These are phyloP conservation scores for Oncorhynchus gorbuscha DNA, from an alignment of 2,113 vertebrate genomes.

Conservation along the genomic window DNA sequence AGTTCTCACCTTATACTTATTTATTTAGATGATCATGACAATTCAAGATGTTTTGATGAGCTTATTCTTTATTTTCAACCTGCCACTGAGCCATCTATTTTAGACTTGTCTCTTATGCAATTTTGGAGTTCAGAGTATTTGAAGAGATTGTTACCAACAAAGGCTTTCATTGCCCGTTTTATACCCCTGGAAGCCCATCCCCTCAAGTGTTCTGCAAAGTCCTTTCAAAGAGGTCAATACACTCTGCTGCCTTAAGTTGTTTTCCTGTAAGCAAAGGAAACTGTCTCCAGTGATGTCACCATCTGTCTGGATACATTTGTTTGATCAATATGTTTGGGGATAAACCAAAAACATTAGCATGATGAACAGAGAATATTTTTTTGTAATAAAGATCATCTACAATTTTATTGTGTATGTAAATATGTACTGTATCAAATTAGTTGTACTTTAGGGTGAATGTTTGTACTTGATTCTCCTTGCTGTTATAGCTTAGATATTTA, in stretches of 20 bases:
- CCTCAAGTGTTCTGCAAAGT: constrained; percentile 37
- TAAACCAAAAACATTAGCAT: constrained; percentile 55
- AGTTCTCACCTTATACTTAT: constrained; percentile 54
- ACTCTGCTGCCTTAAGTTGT: constrained; percentile 58
- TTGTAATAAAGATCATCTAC: constrained; percentile 41
- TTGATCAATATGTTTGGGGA: constrained; percentile 27
- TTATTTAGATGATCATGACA: constrained; percentile 47
- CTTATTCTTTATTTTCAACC: constrained; percentile 27
- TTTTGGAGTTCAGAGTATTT: constrained; percentile 28
- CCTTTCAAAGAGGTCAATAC: constrained; percentile 18
- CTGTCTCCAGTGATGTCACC: constrained; percentile 26
- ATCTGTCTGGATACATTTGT: constrained; percentile 4
- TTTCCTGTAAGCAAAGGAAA: constrained; percentile 41
- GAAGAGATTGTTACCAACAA: constrained; percentile 25
- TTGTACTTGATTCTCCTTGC: neutral
- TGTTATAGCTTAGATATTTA: neutral
- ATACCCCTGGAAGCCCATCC: constrained; percentile 4
- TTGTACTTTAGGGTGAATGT: neutral
- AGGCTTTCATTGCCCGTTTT: constrained; percentile 22
- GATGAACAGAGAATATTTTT: constrained; percentile 41
- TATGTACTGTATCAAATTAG: constrained; percentile 34
- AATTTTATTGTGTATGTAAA: constrained; percentile 39
- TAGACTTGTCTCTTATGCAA: constrained; percentile 50
- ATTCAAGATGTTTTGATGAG: constrained; percentile 25
- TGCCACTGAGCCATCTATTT: constrained; percentile 68